Evolutionary conservation across 2,797 vertebrate species (phyloP), one percentile per base, ranked within the genome.

Genomic region (Tympanoctomys barrerae): DNA sequence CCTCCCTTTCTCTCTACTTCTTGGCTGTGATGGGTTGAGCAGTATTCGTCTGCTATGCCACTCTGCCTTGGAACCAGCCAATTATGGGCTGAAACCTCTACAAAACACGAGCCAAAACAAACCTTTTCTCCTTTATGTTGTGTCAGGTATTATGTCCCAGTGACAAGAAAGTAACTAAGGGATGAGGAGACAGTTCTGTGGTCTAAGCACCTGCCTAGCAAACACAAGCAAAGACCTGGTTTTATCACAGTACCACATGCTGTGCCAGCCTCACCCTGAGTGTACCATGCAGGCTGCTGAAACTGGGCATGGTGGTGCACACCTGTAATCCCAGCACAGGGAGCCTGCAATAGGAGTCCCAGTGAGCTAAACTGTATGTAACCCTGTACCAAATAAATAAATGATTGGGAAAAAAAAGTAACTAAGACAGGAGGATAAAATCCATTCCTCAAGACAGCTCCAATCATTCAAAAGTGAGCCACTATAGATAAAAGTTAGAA

Each of bases 401-500:
- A 57, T 57, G 54, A 57, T 57, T 57, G 12, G 12, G 12, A 2
- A 57, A 57, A 49, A 57, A 73, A 42, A 24, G 5, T 42, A 73
- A 42, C 71, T 39, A 24, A 73, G 24, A 73, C 36, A 73, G 39
- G 39, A 12, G 21, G 39, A 77, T 42, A 94, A 94, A 91, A 86
- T 71, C 46, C 52, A 89, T 61, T 49, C 52, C 66, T 70, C 75
- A 95, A 89, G 26, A 54, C 66, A 94, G 89, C n/a, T 80, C 49
- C 39, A 54, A 64, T 70, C 42, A 81, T 28, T 75, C 42, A 85
- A 91, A 91, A 86, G 42, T 78, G 33, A 77, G 71, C 31, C 42
- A 81, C 89, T 78, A 19, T 54, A 70, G n/a, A 49, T 70, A 52
- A 88, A 83, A 82, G 64, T 80, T 80, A 91, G 70, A 89, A 81